Conservation (phyloP, 2,797 vertebrate species). For the Sebastes goodei region DNA sequence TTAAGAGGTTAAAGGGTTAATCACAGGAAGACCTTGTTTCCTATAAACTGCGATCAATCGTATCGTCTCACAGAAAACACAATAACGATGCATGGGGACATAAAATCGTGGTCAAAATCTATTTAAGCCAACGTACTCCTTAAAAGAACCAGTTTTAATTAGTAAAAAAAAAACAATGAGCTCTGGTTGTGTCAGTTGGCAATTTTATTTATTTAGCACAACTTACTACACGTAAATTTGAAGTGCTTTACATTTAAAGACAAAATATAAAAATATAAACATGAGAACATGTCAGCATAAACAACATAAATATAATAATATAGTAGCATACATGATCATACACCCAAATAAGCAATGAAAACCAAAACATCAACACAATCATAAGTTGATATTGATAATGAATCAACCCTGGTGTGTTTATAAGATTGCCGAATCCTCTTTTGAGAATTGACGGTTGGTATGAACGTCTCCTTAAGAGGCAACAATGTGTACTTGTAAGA, state of each 20-base stretch:
- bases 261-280: not conserved
- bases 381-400: not conserved
- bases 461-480: not conserved
- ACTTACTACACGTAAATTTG: rapidly evolving
- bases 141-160: not conserved
- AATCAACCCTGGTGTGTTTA: not conserved
- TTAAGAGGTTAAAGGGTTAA: not conserved
- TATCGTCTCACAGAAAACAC: not conserved
- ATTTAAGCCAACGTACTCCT: rapidly evolving
- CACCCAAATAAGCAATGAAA: not conserved
- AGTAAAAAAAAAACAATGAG: not conserved
- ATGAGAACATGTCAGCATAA: not conserved
- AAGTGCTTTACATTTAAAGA: not conserved
- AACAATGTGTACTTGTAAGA: not conserved
- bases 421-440: not conserved
- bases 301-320: no score
- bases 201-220: not conserved
- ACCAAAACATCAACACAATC: not conserved
- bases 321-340: rapidly evolving
- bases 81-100: not conserved
- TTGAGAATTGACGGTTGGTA: not conserved
- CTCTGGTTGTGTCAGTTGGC: not conserved
- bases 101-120: not conserved
- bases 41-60: not conserved
- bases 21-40: not conserved